Conservation (phyloP, 2,888 invertebrate species). For the Hedychridium roseum region DNA sequence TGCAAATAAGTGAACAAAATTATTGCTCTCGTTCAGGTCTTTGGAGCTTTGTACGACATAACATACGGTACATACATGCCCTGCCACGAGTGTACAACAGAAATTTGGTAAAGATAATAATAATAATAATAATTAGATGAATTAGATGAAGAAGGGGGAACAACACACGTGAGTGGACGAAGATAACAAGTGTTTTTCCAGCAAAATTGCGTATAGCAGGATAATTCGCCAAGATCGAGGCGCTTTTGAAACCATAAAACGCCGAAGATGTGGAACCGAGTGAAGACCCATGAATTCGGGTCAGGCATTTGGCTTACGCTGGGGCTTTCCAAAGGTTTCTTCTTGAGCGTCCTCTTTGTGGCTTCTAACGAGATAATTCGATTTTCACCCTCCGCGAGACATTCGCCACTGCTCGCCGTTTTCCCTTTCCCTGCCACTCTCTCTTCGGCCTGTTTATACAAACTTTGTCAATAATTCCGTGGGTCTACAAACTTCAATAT, state of each 20-base stretch:
- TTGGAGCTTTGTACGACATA: background rate
- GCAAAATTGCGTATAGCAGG: no score
- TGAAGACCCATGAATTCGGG: slow-evolving; percentile 43
- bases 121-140: no score
- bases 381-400: slow-evolving; percentile 35
- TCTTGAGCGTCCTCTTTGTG: slow-evolving; percentile 50
- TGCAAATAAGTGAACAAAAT: no score
- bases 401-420: background rate
- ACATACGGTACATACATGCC: background rate
- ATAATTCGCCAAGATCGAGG: no score
- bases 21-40: background rate
- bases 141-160: no score
- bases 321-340: slow-evolving; percentile 43
- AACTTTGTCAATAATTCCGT: no score
- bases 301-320: slow-evolving; percentile 37
- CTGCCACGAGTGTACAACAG: background rate
- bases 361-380: slow-evolving; percentile 62
- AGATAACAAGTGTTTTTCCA: no score
- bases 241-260: slow-evolving; percentile 32
- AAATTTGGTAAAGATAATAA: background rate
- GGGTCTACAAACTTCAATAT: no score
- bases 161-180: no score
- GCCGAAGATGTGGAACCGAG: slow-evolving; percentile 9
- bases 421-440: background rate
- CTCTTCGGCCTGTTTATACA: no score